Base-by-base conservation (phyloP, 92 coral and sea anemone species). In the Umimayanthus kanabou region DNA sequence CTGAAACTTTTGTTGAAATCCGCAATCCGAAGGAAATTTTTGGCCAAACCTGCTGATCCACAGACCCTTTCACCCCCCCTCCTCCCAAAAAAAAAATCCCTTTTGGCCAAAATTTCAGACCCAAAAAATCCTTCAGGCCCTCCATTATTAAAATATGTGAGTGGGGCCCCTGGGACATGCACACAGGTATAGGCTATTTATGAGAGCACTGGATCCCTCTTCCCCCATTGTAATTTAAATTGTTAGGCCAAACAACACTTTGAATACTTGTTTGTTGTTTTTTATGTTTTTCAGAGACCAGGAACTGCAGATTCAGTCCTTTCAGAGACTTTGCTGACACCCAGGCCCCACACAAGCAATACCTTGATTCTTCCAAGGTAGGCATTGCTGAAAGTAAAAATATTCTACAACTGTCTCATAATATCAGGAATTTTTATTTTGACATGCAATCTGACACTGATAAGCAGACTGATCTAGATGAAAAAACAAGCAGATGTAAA, bases 271-370 rank as follows among this genome's bases (percentile, higher is more conserved):
- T 85, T 47, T 57, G 0, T 29, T 11, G 3, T 14, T 5, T 2
- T 74, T 28, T 29, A 42, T 9, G 26, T 28, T 76, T 88, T 83
- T 11, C 92, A 97, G 99, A 80, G 99, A 89, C 99, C 99, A 58
- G 98, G 95, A 76, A 97, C 99, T 76, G 98, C 98, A 20, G 99
- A 97, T 85, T 97, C 99, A 72, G 98, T 95, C 22, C 85, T 97
- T 42, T 92, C 99, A 83, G 98, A 95, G 71, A 91, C 96, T 47
- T 13, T 91, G 11, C 39, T 92, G n/a, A 91, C 96, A 80, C 97
- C 96, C 49, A 76, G 99, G 81, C 99, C 97, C 45, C 93, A 91
- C 40, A 97, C 99, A 42, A 96, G 99, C 77, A 97, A 95, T 86
- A 97, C 99, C 42, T 89, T 97, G 50, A 88, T 97, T 39, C 84